Percentiles rank a stretch among this genome's conserved stretches.
These are phyloP conservation scores for Pipistrellus nathusii DNA, from an alignment of 2,797 vertebrate species.

Conservation along the genomic window DNA sequence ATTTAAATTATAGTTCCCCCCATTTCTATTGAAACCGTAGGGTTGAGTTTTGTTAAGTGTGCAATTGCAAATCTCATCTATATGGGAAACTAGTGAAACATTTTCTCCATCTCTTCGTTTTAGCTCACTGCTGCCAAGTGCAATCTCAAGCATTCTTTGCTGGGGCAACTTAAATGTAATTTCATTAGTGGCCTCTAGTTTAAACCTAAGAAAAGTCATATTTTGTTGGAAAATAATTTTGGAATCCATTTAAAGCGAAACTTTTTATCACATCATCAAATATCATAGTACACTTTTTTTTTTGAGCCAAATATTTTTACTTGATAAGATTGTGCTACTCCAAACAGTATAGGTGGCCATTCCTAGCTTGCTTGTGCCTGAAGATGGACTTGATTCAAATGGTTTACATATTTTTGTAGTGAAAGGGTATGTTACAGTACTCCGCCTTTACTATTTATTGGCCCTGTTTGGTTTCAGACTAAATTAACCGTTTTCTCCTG, in stretches of 20 bases:
- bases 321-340: conserved; percentile 63
- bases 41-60: conserved; percentile 61
- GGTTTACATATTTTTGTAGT: conserved; percentile 60
- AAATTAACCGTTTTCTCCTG: neutral
- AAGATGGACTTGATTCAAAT: conserved; percentile 59
- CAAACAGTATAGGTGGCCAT: conserved; percentile 46
- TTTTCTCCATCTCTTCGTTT: conserved; percentile 28
- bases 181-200: conserved; percentile 39
- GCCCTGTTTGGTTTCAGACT: conserved; percentile 59
- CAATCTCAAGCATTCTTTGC: conserved; percentile 43
- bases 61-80: conserved; percentile 48
- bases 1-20: conserved; percentile 64
- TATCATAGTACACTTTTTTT: conserved; percentile 46
- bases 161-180: conserved; percentile 10
- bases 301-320: conserved; percentile 70
- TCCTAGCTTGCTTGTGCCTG: conserved; percentile 66
- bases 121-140: conserved; percentile 43
- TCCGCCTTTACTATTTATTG: conserved; percentile 48
- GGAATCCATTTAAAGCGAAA: conserved; percentile 58
- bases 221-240: conserved; percentile 62
- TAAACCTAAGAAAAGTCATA: conserved; percentile 56
- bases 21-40: conserved; percentile 46
- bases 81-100: conserved; percentile 22
- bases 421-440: conserved; percentile 14
- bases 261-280: neutral